Evolutionary conservation across 2,888 invertebrate species (phyloP), one percentile per base, ranked within the genome.

Genomic region (Dioctria rufipes): DNA sequence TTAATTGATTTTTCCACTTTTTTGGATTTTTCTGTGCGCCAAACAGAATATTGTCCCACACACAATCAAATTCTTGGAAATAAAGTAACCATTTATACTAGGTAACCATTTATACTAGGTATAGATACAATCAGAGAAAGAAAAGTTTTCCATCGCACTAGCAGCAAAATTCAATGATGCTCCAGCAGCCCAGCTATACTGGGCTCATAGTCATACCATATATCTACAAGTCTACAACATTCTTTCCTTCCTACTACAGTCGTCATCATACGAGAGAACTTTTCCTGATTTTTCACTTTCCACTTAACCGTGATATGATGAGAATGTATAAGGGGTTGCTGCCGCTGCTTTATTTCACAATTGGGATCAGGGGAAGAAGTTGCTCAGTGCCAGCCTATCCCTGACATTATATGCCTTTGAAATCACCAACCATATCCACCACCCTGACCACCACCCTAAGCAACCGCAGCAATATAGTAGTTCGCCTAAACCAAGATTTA

Each of bases 1-100:
- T 86, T 86, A 86, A 86, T 86, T 86, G 86, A 86, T 86, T 86
- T 86, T 83, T 83, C 84, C 83, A 82, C 63, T 71, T 65, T 67
- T 84, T 80, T 82, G 54, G 25, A 63, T 13, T 78, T 71, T 78
- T 71, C 84, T 83, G 85, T 85, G 83, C 84, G 83, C 84, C 85
- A 85, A 85, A 25, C 25, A 25, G 25, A 25, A 25, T 25, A 25
- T 85, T 85, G 84, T 84, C 84, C 84, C 25, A 71, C 71, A 25
- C 25, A 40, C 63, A 71, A 71, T 71, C 71, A 71, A 71, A 71
- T 71, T 54, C 71, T 39, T 51, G 49, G 54, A 40, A 25, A 25
- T 25, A 25, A 37, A 51, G 69, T 39, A 51, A 37, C 25, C 63
- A 63, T 46, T 46, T 2, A 49, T 46, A 58, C 25, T 11, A 51